Evolutionary conservation across 1,140 invertebrate genomes (phyloP).

Genomic region (Trichonephila clavata): DNA sequence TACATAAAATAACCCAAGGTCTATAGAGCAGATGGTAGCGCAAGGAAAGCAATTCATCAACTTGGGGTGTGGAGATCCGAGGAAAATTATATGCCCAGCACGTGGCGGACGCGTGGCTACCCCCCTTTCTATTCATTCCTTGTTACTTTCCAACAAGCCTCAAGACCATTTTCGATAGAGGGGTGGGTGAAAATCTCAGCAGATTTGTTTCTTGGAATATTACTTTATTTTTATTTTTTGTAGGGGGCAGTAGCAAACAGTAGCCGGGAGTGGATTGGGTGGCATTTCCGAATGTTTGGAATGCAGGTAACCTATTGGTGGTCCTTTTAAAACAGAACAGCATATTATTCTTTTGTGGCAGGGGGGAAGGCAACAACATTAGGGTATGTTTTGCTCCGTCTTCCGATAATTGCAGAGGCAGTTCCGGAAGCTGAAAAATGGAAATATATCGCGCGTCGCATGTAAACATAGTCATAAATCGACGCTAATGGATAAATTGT

Average conservation of each 20-base stretch:
- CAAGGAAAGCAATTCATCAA: slow-evolving; percentile 66
- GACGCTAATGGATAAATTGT: slow-evolving; percentile 18
- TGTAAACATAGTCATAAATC: slow-evolving; percentile 30
- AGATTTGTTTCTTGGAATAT: slow-evolving; percentile 36
- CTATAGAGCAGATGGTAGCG: slow-evolving; percentile 63
- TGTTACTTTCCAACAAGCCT: slow-evolving; percentile 21
- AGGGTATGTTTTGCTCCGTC: neutral
- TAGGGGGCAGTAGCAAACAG: neutral
- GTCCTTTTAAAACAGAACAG: neutral
- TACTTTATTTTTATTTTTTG: neutral
- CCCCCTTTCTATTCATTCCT: neutral
- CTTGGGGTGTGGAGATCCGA: slow-evolving; percentile 63
- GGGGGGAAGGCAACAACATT: neutral
- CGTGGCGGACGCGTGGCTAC: slow-evolving; percentile 66
- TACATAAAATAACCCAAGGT: slow-evolving; percentile 65
- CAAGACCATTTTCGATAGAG: neutral
- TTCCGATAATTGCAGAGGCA: neutral
- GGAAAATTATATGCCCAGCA: slow-evolving; percentile 72
- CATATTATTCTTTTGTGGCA: neutral
- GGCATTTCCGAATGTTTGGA: slow-evolving; percentile 46
- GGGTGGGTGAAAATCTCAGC: neutral
- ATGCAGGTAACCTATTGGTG: neutral
- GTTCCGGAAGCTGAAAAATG: neutral
- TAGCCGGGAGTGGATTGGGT: neutral
- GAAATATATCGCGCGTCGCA: neutral